phyloP scores from a whole-genome alignment of 2,888 invertebrate genomes.

The Melinopterus prodromus region DNA sequence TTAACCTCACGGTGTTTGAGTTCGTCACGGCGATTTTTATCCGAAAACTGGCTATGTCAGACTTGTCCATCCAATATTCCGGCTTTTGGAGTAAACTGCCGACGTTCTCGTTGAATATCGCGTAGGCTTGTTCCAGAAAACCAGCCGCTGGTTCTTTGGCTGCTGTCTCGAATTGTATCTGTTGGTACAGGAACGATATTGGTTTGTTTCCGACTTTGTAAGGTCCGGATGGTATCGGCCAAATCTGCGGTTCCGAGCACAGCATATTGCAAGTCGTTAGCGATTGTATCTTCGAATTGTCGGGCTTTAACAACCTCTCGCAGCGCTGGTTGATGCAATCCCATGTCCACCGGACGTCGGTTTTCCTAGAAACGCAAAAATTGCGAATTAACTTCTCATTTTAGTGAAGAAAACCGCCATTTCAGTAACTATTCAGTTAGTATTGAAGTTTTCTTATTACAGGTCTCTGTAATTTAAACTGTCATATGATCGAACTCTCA shows the following conservation, averaged over 20 bases:
- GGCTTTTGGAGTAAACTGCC: constrained; percentile 46
- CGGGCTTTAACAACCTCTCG: constrained; percentile 65
- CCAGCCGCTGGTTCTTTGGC: constrained; percentile 59
- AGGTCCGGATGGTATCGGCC: constrained; percentile 82
- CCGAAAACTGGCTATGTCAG: constrained; percentile 53
- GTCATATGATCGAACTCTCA: no score
- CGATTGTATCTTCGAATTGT: constrained; percentile 61
- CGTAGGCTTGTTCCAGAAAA: constrained; percentile 64
- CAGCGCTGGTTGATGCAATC: constrained; percentile 75
- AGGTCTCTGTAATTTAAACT: no score
- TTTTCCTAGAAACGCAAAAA: constrained; percentile 55
- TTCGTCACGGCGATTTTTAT: constrained; percentile 66
- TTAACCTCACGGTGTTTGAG: constrained; percentile 64
- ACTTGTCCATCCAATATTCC: constrained; percentile 47
- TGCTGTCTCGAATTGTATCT: constrained; percentile 62
- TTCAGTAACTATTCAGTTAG: not conserved
- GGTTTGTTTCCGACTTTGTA: constrained; percentile 72
- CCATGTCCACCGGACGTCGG: constrained; percentile 78
- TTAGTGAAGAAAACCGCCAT: not conserved
- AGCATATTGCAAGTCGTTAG: constrained; percentile 80
- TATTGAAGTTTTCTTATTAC: no score
- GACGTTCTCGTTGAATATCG: constrained; percentile 60
- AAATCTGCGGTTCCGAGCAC: constrained; percentile 77
- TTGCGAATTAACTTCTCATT: not conserved
- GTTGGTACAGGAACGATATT: constrained; percentile 66